phyloP scores from a whole-genome alignment of 2,113 vertebrate genomes.

The Antennarius striatus region DNA sequence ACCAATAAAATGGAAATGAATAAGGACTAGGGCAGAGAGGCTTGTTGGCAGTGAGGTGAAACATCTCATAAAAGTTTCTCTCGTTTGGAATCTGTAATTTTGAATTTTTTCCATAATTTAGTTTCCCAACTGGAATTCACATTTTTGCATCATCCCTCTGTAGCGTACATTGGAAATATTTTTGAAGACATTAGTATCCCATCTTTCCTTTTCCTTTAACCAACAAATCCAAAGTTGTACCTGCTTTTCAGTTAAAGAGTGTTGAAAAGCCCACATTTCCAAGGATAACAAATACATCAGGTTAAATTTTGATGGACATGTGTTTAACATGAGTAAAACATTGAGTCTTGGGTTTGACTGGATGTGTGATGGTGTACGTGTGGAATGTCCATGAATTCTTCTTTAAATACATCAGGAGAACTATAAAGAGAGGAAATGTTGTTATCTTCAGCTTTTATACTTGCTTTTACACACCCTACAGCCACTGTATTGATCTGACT shows the following conservation, averaged over 20 bases:
- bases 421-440: too few relatives aligned
- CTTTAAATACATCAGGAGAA: too few relatives aligned
- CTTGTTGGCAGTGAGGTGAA: constrained; percentile 16
- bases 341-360: too few relatives aligned
- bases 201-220: neutral
- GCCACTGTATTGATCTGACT: constrained; percentile 51
- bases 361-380: too few relatives aligned
- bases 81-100: neutral
- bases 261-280: too few relatives aligned
- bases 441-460: neutral
- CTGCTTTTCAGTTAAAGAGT: neutral
- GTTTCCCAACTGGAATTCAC: constrained; percentile 8
- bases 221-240: neutral
- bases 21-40: neutral
- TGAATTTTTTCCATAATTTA: constrained; percentile 28
- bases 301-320: neutral
- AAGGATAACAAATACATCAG: neutral
- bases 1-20: constrained; percentile 9
- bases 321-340: too few relatives aligned
- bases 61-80: constrained; percentile 8
- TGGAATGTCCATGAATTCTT: too few relatives aligned
- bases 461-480: constrained; percentile 16
- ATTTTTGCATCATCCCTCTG: constrained; percentile 23
- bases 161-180: constrained; percentile 15
- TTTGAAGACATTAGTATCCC: constrained; percentile 5